Percentiles rank a stretch among this genome's conserved stretches.
Conservation (phyloP, 2,113 vertebrate genomes). For the Heterotis niloticus region DNA sequence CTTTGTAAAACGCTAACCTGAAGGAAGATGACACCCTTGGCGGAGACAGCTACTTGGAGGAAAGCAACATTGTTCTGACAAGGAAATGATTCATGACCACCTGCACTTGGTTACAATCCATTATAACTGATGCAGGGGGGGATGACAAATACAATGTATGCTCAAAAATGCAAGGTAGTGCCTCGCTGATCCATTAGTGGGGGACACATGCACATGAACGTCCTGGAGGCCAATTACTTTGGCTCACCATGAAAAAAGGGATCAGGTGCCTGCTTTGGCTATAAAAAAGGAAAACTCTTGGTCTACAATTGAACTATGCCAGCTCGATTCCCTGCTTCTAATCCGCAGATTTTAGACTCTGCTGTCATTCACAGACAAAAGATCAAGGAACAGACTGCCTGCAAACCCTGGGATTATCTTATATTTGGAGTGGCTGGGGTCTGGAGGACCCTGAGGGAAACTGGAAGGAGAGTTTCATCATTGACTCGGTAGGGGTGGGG, state of each 20-base stretch:
- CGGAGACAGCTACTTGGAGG: constrained; percentile 12
- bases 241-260: constrained; percentile 47
- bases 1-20: constrained; percentile 14
- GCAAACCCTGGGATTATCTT: constrained; percentile 53
- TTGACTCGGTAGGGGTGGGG: constrained; percentile 37
- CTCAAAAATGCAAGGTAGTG: constrained; percentile 30
- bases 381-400: constrained; percentile 51
- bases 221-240: constrained; percentile 52
- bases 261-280: constrained; percentile 56
- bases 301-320: constrained; percentile 38
- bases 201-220: constrained; percentile 47
- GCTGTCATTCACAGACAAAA: constrained; percentile 53
- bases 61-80: constrained; percentile 42
- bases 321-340: constrained; percentile 43
- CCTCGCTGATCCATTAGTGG: constrained; percentile 37
- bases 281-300: constrained; percentile 38
- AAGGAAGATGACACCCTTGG: constrained; percentile 13
- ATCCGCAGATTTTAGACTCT: constrained; percentile 45
- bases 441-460: constrained; percentile 34
- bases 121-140: constrained; percentile 39
- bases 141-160: constrained; percentile 32
- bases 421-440: constrained; percentile 40
- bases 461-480: constrained; percentile 35
- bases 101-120: not conserved
- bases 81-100: constrained; percentile 46